phyloP scores from a whole-genome alignment of 1,140 invertebrate genomes.

The Coboldia fuscipes region DNA sequence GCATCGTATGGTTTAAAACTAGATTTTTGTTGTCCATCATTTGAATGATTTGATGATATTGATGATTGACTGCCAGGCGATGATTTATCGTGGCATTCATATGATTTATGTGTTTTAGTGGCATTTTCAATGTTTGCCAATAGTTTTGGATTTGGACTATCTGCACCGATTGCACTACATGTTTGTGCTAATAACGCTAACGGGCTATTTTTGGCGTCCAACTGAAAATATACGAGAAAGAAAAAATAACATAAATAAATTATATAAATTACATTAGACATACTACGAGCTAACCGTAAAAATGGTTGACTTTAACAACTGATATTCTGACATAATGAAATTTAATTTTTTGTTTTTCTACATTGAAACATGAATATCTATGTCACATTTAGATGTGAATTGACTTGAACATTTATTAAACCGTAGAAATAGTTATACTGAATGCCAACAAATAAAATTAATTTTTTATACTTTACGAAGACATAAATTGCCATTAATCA shows the following conservation, averaged over 20 bases:
- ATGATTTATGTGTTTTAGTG: constrained; percentile 25
- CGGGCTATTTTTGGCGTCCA: constrained; percentile 90
- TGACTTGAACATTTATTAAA: too few species aligned
- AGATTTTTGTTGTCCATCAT: constrained; percentile 25
- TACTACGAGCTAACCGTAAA: too few species aligned
- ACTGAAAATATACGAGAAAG: constrained; percentile 55
- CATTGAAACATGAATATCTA: too few species aligned
- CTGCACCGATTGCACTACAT: constrained; percentile 86
- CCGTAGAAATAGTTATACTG: too few species aligned
- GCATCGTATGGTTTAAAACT: constrained; percentile 52
- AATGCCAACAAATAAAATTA: too few species aligned
- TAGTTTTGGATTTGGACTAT: constrained; percentile 47
- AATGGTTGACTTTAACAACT: too few species aligned
- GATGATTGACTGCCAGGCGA: constrained; percentile 23
- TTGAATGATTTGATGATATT: constrained; percentile 18
- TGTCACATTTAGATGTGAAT: too few species aligned
- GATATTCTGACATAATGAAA: too few species aligned
- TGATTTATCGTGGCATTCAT: constrained; percentile 32
- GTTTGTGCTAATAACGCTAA: constrained; percentile 82
- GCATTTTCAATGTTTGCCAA: constrained; percentile 43
- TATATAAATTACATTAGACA: too few species aligned
- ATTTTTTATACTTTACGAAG: too few species aligned
- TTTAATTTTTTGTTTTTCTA: too few species aligned
- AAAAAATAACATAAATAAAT: constrained; percentile 21
- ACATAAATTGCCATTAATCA: too few species aligned